phyloP scores from a whole-genome alignment of 2,797 vertebrate genomes.

The Mormyrops boulengeri region DNA sequence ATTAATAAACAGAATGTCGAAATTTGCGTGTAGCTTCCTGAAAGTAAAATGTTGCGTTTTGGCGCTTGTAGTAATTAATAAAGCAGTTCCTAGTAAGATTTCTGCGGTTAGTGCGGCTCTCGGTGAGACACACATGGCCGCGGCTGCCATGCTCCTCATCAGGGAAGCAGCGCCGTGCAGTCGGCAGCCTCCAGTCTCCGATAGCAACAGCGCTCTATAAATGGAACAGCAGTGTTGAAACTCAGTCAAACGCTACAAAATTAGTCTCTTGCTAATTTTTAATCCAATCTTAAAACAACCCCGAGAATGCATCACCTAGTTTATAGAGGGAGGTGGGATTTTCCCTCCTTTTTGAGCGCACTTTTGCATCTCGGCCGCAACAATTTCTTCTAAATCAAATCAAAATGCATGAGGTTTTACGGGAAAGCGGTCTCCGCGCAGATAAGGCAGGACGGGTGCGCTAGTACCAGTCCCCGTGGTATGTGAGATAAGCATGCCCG shows the following conservation, averaged over 20 bases:
- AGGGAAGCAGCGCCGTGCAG: background rate
- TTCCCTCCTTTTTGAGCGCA: background rate
- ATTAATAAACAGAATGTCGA: background rate
- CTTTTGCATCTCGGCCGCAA: background rate
- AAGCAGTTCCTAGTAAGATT: background rate
- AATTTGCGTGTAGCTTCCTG: background rate
- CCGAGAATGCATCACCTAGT: background rate
- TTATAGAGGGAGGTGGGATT: background rate
- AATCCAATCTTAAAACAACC: conserved; percentile 8
- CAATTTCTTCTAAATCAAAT: background rate
- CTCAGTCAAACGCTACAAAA: conserved; percentile 21
- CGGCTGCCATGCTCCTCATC: background rate
- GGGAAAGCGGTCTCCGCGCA: background rate
- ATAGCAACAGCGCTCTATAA: conserved; percentile 25
- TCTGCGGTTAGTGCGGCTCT: background rate
- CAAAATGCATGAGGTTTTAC: background rate
- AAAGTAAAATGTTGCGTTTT: background rate
- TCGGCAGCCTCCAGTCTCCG: conserved; percentile 18
- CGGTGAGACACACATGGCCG: background rate
- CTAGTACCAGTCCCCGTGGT: background rate
- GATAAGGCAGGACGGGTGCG: background rate
- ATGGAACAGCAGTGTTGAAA: conserved; percentile 19
- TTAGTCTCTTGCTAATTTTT: conserved; percentile 18
- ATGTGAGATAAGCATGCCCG: background rate
- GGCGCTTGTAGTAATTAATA: background rate